Evolutionary conservation across 2,888 invertebrate genomes (phyloP).

Genomic region (Apamea crenata): DNA sequence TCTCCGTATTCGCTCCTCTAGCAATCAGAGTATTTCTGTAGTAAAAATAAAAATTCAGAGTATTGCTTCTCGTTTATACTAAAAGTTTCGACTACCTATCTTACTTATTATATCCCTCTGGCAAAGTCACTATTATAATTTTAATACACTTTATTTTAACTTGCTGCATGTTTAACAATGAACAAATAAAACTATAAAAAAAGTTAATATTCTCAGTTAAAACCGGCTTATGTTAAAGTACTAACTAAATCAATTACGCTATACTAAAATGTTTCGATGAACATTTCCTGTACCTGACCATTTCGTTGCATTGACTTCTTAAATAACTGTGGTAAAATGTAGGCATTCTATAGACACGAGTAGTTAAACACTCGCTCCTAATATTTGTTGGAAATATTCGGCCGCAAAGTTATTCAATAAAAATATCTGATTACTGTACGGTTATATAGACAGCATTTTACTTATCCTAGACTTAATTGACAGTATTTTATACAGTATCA

Average conservation of each 20-base stretch:
- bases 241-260: conserved; percentile 80
- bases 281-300: conserved; percentile 77
- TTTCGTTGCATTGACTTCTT: conserved; percentile 82
- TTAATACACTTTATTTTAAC: conserved; percentile 68
- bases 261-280: conserved; percentile 75
- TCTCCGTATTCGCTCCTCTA: conserved; percentile 77
- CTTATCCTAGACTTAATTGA: conserved; percentile 82
- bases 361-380: conserved; percentile 54
- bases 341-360: conserved; percentile 53
- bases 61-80: conserved; percentile 90
- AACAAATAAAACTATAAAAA: conserved; percentile 73
- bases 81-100: conserved; percentile 88
- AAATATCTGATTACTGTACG: conserved; percentile 39
- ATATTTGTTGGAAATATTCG: conserved; percentile 48
- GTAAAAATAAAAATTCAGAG: conserved; percentile 88
- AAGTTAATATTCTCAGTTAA: conserved; percentile 71
- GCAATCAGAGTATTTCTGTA: conserved; percentile 86
- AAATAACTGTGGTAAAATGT: conserved; percentile 60
- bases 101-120: conserved; percentile 89
- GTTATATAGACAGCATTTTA: conserved; percentile 60
- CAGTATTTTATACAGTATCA: conserved; percentile 67
- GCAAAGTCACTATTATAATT: conserved; percentile 79
- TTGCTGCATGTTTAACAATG: conserved; percentile 73
- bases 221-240: conserved; percentile 76
- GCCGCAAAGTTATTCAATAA: conserved; percentile 44